Percentiles rank a stretch among this genome's conserved stretches.
These are phyloP conservation scores for Lissonota sp. DNA, from an alignment of 2,888 invertebrate species.

Conservation along the genomic window DNA sequence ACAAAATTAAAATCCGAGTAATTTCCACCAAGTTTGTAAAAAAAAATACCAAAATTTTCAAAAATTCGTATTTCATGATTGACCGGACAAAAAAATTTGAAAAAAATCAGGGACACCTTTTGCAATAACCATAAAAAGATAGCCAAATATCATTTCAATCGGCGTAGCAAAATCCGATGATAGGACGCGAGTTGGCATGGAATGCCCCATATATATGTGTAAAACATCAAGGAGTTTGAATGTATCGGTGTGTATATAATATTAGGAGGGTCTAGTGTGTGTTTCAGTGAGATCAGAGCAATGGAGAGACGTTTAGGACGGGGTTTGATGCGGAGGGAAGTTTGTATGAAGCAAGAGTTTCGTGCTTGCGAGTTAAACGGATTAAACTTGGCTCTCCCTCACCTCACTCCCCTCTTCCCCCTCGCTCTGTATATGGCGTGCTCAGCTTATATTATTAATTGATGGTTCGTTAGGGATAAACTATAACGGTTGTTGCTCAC, in stretches of 20 bases:
- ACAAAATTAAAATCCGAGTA: too few relatives aligned
- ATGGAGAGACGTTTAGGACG: constrained; percentile 35
- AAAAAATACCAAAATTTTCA: too few relatives aligned
- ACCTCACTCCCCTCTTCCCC: constrained; percentile 33
- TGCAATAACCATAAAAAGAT: too few relatives aligned
- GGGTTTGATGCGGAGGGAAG: constrained; percentile 22
- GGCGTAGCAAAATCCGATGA: too few relatives aligned
- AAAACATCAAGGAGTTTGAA: neutral
- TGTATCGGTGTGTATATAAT: constrained; percentile 22
- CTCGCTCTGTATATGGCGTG: constrained; percentile 39
- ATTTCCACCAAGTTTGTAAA: too few relatives aligned
- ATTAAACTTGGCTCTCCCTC: constrained; percentile 68
- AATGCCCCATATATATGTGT: neutral
- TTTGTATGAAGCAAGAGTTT: constrained; percentile 63
- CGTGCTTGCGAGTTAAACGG: constrained; percentile 68
- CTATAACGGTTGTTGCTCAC: constrained; percentile 59
- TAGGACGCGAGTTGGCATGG: too few relatives aligned
- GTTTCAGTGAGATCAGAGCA: constrained; percentile 33
- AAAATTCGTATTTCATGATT: too few relatives aligned
- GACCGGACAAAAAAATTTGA: too few relatives aligned
- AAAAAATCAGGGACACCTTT: too few relatives aligned
- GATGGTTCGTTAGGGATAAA: constrained; percentile 70
- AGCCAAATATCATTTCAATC: too few relatives aligned
- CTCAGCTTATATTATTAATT: constrained; percentile 73
- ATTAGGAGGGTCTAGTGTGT: constrained; percentile 23